Base-by-base conservation (phyloP, 2,888 invertebrate genomes). In the Lagria hirta region DNA sequence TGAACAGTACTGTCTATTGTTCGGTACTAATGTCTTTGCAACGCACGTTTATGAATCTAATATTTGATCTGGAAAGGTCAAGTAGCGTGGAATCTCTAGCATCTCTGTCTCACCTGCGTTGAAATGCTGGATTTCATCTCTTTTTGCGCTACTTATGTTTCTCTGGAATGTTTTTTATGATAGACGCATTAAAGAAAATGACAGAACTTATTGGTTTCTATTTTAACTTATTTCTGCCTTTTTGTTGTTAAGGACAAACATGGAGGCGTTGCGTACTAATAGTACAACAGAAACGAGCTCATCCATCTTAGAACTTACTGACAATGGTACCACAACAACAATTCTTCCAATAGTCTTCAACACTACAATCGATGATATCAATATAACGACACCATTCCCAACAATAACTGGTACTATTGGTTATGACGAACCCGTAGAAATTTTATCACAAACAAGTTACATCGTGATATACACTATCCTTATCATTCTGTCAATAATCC, bases 381-480 rank as follows among this genome's bases (percentile, higher is more conserved):
- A 28, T 11, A 4, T 14, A 10, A 22, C 1, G 7, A 16, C n/a
- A 6, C 4, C 4, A 22, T 16, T 7, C 16, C 4, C 21, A 2
- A 35, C 23, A 13, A 14, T 11, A 10, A 24, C 15, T 7, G 14
- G 3, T 14, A n/a, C 30, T 8, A 16, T 14, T 21, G 11, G 10
- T n/a, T 4, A n/a, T 3, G 21, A 8, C 3, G 14, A 37, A n/a
- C 22, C 30, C 1, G 27, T 15, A 2, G 20, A 29, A 6, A 1
- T 22, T 3, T 22, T 32, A 2, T 34, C 48, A 4, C 35, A 35
- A 35, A 17, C 49, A 6, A 52, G 47, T 22, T 72, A 69, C 50
- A 79, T 81, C 55, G 75, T 75, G 49, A 70, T 84, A 43, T 84
- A 84, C 71, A 78, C 78, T 1, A 59, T 68, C 17, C 76, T 79